Base-by-base conservation (phyloP, 2,797 vertebrate genomes). In the Clamator glandarius region DNA sequence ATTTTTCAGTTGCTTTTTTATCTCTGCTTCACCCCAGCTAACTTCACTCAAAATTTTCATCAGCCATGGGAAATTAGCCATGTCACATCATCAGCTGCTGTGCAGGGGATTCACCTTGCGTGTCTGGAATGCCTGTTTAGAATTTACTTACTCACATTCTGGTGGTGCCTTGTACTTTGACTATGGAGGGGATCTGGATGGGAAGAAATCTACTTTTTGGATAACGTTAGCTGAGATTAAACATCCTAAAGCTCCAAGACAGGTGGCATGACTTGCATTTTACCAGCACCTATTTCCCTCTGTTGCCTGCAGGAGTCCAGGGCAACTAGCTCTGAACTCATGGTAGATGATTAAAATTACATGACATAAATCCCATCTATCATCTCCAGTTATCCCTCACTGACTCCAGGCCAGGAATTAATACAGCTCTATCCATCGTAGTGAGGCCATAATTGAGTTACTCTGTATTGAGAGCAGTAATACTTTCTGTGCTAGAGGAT, bases 401-500 rank as follows among this genome's bases (percentile, higher is more conserved):
- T 3, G 2, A 93, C 83, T 96, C 57, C 84, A 92, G 92, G 70
- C 84, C 83, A 91, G 63, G 88, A 94, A 90, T 96, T 93, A 95
- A 91, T 87, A 58, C 48, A 57, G 70, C 85, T 94, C 84, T 74
- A 68, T 94, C 80, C 74, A 79, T 93, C 5, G 2, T 58, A 89
- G 91, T 59, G 76, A 94, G 67, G 69, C 39, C 36, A 15, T 93
- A 89, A 95, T 91, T 93, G 77, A 95, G 94, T 84, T 93, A 79
- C 63, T 44, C 80, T 75, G 67, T 82, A 79, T 46, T 67, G 93
- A 94, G 69, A 87, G 80, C 66, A 92, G 59, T 93, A 95, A 95
- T 91, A 84, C 92, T 95, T 95, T 93, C 62, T 54, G 62, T 81
- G 75, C 84, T 95, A 90, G 88, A 73, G 92, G 77, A 96, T 93